phyloP scores from a whole-genome alignment of 2,888 invertebrate genomes.

The Beris chalybata region DNA sequence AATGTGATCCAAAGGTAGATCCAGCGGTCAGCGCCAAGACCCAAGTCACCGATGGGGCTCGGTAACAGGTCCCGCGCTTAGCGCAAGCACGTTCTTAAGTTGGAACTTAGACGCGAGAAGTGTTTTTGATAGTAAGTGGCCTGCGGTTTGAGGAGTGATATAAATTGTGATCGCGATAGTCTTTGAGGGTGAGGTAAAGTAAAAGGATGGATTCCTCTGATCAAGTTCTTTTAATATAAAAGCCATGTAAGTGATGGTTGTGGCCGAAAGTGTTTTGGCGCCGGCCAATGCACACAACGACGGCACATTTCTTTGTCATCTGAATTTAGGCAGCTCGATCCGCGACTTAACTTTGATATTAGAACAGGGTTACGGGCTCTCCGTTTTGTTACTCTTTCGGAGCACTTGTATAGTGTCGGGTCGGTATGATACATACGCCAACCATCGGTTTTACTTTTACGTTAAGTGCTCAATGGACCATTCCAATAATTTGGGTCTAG shows the following conservation, averaged over 20 bases:
- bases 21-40: too few species aligned
- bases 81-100: not conserved
- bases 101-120: conserved; percentile 17
- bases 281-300: conserved; percentile 39
- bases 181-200: not conserved
- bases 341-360: not conserved
- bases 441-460: not conserved
- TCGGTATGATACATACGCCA: not conserved
- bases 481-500: too few species aligned
- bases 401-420: not conserved
- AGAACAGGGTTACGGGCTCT: conserved; percentile 18
- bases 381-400: not conserved
- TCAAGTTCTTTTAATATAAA: conserved; percentile 40
- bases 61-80: not conserved
- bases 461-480: conserved; percentile 9
- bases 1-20: conserved; percentile 26
- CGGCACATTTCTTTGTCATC: conserved; percentile 37
- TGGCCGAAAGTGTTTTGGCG: conserved; percentile 46
- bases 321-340: conserved; percentile 10
- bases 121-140: conserved; percentile 18
- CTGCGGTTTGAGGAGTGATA: conserved; percentile 7
- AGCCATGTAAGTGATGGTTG: conserved; percentile 44
- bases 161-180: conserved; percentile 6
- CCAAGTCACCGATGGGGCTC: conserved; percentile 6
- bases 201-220: conserved; percentile 15